phyloP scores from a whole-genome alignment of 2,113 vertebrate genomes.

The Apaloderma vittatum region DNA sequence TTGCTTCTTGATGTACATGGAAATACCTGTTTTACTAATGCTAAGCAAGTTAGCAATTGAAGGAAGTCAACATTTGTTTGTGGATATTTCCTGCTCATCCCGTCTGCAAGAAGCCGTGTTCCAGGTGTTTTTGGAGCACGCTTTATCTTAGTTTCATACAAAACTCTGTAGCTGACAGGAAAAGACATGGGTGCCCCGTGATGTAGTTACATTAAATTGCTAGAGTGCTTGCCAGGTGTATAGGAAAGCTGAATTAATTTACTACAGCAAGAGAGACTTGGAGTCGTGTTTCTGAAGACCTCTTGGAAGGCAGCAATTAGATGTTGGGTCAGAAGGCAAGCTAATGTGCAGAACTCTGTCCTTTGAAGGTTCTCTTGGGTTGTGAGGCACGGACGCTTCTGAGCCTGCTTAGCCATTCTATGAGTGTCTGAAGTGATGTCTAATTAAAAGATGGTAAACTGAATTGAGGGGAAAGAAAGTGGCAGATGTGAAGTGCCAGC shows the following conservation, averaged over 20 bases:
- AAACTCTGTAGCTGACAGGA: neutral
- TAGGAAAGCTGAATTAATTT: neutral
- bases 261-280: neutral
- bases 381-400: neutral
- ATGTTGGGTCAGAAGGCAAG: neutral
- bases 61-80: neutral
- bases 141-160: neutral
- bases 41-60: neutral
- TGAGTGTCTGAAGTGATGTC: neutral
- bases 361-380: neutral
- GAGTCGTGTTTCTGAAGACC: neutral
- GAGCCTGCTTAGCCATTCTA: neutral
- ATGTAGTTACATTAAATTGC: neutral
- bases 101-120: neutral
- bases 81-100: neutral
- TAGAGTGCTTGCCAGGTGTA: neutral
- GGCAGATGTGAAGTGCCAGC: neutral
- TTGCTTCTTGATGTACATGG: neutral
- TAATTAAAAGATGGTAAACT: neutral
- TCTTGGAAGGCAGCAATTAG: neutral
- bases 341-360: accelerated
- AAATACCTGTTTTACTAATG: neutral
- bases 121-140: neutral
- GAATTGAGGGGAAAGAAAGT: accelerated
- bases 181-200: neutral